Evolutionary conservation across 2,113 vertebrate species (phyloP).

Genomic region (Ptilorrhoa leucosticta): DNA sequence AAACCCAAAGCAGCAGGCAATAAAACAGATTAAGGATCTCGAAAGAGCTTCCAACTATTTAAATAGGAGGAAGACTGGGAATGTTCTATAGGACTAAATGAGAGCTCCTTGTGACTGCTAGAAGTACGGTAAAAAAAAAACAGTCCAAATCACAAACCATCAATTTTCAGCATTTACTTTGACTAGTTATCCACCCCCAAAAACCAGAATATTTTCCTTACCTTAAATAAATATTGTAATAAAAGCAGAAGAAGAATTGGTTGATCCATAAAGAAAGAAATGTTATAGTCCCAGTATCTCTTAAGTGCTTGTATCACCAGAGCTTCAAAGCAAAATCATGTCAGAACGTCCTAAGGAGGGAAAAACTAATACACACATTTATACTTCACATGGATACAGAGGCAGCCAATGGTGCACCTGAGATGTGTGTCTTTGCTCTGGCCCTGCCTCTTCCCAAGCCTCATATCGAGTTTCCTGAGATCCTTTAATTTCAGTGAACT

Average conservation of each 20-base stretch:
- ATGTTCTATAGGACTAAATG: neutral
- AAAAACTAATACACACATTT: neutral
- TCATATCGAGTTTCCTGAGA: neutral
- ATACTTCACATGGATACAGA: neutral
- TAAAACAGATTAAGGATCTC: neutral
- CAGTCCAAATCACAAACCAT: neutral
- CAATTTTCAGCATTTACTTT: neutral
- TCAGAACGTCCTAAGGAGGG: neutral
- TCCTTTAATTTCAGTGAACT: neutral
- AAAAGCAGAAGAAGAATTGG: conserved; percentile 56
- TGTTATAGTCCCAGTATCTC: neutral
- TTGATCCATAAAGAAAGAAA: conserved; percentile 63
- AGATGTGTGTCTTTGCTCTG: neutral
- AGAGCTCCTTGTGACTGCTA: neutral
- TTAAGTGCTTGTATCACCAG: neutral
- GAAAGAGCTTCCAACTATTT: neutral
- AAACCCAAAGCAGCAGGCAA: neutral
- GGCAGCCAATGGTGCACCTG: neutral
- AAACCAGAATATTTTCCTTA: conserved; percentile 39
- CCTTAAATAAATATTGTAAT: conserved; percentile 63
- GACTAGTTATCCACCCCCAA: neutral
- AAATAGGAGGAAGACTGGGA: neutral
- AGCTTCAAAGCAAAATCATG: neutral
- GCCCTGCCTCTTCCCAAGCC: neutral
- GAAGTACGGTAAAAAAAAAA: rapidly evolving